phyloP scores from a whole-genome alignment of 2,797 vertebrate species.

The Sylvia borin region DNA sequence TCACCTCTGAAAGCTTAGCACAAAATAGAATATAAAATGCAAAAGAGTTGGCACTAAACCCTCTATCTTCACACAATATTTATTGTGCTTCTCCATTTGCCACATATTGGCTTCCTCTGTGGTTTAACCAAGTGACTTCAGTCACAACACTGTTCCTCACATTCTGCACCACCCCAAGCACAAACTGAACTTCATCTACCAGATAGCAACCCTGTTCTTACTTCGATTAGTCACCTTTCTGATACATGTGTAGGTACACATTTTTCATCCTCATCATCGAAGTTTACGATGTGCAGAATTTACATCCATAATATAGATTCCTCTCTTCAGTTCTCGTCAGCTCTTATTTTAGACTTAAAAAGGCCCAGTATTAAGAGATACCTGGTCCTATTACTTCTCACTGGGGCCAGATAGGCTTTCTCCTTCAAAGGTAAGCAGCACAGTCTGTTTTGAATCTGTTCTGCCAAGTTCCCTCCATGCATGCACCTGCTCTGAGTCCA shows the following conservation, averaged over 20 bases:
- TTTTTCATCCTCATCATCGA: background rate
- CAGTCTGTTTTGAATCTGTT: background rate
- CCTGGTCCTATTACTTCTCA: background rate
- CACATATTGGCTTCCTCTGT: background rate
- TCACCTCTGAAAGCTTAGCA: background rate
- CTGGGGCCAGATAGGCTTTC: background rate
- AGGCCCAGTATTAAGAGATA: background rate
- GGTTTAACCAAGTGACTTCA: background rate
- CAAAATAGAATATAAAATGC: background rate
- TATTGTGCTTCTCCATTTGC: background rate
- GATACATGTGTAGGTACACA: background rate
- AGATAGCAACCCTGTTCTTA: background rate
- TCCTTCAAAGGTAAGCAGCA: background rate
- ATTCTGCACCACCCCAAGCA: background rate
- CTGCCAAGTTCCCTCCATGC: background rate
- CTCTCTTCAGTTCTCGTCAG: background rate
- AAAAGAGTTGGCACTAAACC: background rate
- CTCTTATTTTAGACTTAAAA: background rate
- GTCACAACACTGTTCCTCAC: background rate
- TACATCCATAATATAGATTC: background rate
- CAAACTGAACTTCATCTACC: background rate
- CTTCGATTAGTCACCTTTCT: background rate
- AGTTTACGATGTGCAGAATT: background rate
- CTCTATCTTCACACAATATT: background rate
- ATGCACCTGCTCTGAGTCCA: background rate